Conservation (phyloP, 2,797 vertebrate species). For the Enteromius fasciolatus region DNA sequence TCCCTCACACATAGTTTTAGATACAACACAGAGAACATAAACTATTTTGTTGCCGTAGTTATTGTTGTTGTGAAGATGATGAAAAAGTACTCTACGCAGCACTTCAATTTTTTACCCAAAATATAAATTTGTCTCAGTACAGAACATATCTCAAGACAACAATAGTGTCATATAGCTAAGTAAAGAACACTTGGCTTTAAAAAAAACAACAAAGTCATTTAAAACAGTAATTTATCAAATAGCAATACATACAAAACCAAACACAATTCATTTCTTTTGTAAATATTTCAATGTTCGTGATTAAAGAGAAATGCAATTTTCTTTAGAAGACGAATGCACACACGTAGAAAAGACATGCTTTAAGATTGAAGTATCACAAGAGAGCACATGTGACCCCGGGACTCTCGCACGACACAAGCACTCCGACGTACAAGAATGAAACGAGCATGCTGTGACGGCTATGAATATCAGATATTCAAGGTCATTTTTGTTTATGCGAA, state of each 20-base stretch:
- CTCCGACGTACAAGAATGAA: conserved; percentile 48
- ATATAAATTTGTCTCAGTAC: conserved; percentile 50
- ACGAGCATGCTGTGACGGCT: conserved; percentile 56
- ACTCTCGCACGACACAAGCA: conserved; percentile 45
- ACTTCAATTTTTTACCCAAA: conserved; percentile 49
- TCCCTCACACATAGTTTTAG: conserved; percentile 37
- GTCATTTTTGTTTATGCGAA: conserved; percentile 3
- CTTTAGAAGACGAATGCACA: conserved; percentile 34
- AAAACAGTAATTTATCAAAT: conserved; percentile 61
- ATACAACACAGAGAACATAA: conserved; percentile 48
- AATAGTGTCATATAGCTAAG: conserved; percentile 50
- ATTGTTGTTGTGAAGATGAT: conserved; percentile 6
- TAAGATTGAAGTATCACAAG: conserved; percentile 47
- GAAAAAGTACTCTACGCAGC: conserved; percentile 38
- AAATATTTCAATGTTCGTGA: conserved; percentile 49
- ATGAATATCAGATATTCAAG: conserved; percentile 34
- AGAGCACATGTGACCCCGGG: conserved; percentile 51
- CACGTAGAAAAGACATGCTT: conserved; percentile 59
- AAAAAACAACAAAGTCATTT: conserved; percentile 41
- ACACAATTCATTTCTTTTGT: conserved; percentile 51
- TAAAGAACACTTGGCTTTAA: conserved; percentile 59
- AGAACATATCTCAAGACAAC: conserved; percentile 48
- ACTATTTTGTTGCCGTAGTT: conserved; percentile 5
- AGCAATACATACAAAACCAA: conserved; percentile 55
- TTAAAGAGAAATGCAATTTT: conserved; percentile 44